phyloP scores from a whole-genome alignment of 2,888 invertebrate genomes.

The Dasypogon diadema region DNA sequence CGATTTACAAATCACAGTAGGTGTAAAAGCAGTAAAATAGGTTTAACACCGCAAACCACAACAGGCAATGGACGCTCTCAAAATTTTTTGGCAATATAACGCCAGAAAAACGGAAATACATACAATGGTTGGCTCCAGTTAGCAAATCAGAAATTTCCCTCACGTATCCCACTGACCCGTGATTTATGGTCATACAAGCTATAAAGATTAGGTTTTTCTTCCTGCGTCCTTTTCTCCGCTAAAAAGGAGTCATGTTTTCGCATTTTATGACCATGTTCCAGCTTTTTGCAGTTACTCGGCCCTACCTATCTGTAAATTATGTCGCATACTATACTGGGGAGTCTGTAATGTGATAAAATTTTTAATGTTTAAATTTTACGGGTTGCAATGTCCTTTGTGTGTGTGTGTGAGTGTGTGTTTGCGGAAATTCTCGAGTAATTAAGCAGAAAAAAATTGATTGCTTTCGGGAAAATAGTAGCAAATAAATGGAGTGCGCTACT shows the following conservation, averaged over 20 bases:
- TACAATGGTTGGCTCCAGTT: conserved; percentile 38
- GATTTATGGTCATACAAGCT: conserved; percentile 55
- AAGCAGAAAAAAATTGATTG: too few relatives aligned
- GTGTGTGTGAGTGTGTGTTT: too few relatives aligned
- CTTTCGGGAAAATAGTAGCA: too few relatives aligned
- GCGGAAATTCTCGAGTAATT: too few relatives aligned
- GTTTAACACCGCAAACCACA: conserved; percentile 7
- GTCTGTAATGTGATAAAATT: neutral
- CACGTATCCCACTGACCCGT: conserved; percentile 55
- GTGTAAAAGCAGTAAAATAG: conserved; percentile 29
- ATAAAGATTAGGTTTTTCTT: conserved; percentile 54
- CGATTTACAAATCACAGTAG: conserved; percentile 42
- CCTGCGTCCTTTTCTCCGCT: conserved; percentile 43
- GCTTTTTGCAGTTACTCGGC: conserved; percentile 34
- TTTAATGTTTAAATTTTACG: too few relatives aligned
- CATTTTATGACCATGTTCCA: conserved; percentile 41
- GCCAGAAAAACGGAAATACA: neutral
- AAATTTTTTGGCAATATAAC: conserved; percentile 24
- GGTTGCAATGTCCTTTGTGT: too few relatives aligned
- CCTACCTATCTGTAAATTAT: conserved; percentile 54
- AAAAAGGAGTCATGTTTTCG: conserved; percentile 33
- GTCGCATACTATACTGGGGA: conserved; percentile 47
- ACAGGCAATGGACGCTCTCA: neutral
- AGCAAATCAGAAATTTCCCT: conserved; percentile 55
- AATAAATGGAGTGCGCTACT: too few relatives aligned